These are phyloP conservation scores for Drosophila mulleri DNA, from an alignment of 2,888 invertebrate species.

Conservation along the genomic window DNA sequence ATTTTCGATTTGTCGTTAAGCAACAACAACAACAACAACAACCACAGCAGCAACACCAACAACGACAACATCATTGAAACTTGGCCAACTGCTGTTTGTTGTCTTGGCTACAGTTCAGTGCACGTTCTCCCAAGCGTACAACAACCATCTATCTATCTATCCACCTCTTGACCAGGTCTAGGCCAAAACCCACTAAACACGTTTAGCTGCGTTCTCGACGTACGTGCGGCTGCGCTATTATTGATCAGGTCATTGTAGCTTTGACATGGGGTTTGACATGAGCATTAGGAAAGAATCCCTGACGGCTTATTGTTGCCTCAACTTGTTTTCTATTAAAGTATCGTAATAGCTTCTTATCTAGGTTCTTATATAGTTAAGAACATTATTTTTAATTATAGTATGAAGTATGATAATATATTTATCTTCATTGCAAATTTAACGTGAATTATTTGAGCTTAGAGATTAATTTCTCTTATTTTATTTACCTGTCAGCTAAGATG, in stretches of 20 bases:
- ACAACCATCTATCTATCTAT: conserved; percentile 42
- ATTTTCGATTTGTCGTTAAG: conserved; percentile 64
- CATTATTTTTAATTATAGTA: background rate
- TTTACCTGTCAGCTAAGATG: no score
- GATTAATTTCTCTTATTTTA: no score
- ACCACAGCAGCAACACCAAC: conserved; percentile 21
- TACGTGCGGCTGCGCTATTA: conserved; percentile 30
- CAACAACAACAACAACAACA: conserved; percentile 34
- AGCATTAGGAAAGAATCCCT: background rate
- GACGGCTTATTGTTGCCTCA: background rate
- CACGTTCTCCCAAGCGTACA: conserved; percentile 39
- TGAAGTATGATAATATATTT: background rate
- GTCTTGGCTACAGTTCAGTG: conserved; percentile 47
- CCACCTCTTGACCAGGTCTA: conserved; percentile 59
- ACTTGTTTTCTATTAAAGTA: fast-evolving
- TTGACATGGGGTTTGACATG: background rate
- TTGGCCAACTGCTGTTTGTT: conserved; percentile 71
- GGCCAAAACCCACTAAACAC: conserved; percentile 51
- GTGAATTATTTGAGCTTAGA: no score
- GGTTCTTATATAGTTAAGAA: background rate
- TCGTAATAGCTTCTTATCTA: no score
- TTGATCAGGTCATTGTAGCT: background rate
- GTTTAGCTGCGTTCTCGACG: conserved; percentile 38
- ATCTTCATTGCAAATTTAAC: background rate
- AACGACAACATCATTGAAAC: conserved; percentile 48